phyloP scores from a whole-genome alignment of 2,888 invertebrate genomes.

The Coenonympha glycerion region DNA sequence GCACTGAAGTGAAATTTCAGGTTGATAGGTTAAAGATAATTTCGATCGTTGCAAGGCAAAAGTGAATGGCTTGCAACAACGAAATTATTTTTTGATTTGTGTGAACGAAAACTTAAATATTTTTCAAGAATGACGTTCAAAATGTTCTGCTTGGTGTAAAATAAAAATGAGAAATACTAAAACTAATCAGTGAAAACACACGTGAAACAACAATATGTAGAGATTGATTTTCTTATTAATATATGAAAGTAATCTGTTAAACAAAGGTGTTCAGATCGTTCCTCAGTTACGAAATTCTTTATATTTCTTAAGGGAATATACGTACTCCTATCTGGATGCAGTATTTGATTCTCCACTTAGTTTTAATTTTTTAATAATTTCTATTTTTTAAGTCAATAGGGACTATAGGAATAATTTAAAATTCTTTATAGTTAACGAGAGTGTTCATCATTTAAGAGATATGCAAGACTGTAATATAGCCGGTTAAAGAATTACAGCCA shows the following conservation, averaged over 20 bases:
- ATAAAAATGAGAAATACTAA: slow-evolving; percentile 8
- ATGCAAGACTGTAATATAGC: too few relatives aligned
- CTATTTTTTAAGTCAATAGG: too few relatives aligned
- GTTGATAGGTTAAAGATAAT: not conserved
- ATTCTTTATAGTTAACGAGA: too few relatives aligned
- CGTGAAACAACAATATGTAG: slow-evolving; percentile 14
- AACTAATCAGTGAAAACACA: slow-evolving; percentile 10
- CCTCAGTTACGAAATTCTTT: not conserved
- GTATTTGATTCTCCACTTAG: too few relatives aligned
- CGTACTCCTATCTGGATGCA: too few relatives aligned
- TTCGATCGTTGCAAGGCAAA: slow-evolving; percentile 22
- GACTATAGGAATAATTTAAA: too few relatives aligned
- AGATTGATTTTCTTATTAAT: slow-evolving; percentile 9
- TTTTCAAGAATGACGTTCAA: not conserved
- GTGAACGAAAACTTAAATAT: not conserved
- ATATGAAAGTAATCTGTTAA: slow-evolving; percentile 8
- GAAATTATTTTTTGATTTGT: slow-evolving; percentile 7
- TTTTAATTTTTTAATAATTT: too few relatives aligned
- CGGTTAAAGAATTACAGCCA: too few relatives aligned
- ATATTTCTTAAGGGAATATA: too few relatives aligned
- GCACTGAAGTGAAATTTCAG: slow-evolving; percentile 18
- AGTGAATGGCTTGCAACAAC: slow-evolving; percentile 5
- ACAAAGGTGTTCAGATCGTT: not conserved
- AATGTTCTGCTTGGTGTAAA: slow-evolving; percentile 20
- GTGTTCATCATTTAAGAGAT: too few relatives aligned